Evolutionary conservation across 2,888 invertebrate species (phyloP).

Genomic region (Drosophila recens): DNA sequence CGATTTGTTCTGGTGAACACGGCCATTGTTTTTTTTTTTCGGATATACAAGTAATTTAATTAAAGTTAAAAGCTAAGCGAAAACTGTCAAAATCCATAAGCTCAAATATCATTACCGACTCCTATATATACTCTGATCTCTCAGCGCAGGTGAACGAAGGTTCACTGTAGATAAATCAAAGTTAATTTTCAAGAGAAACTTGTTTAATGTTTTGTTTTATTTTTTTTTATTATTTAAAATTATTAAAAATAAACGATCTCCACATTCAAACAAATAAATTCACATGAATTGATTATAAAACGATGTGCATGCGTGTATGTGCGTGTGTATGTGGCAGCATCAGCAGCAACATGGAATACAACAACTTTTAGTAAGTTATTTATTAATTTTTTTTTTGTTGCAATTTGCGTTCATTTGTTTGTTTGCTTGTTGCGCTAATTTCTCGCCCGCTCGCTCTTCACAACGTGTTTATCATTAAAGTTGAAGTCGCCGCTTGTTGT

Average conservation of each 20-base stretch:
- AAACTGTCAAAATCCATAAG: no score
- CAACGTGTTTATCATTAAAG: conserved; percentile 39
- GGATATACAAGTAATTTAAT: no score
- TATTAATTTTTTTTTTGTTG: conserved; percentile 50
- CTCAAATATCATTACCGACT: background rate
- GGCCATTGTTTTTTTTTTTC: no score
- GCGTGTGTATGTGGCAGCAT: conserved; percentile 87
- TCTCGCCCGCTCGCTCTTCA: conserved; percentile 39
- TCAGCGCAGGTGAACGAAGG: background rate
- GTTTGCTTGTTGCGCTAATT: conserved; percentile 71
- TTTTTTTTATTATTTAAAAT: conserved; percentile 1
- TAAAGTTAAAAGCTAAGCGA: no score
- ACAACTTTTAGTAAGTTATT: conserved; percentile 94
- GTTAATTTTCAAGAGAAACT: conserved; percentile 4
- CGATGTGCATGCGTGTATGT: conserved; percentile 46
- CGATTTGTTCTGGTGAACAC: no score
- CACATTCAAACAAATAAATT: conserved; percentile 19
- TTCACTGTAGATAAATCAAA: conserved; percentile 1
- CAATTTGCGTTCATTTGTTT: conserved; percentile 57
- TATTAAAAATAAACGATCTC: conserved; percentile 33
- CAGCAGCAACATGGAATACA: conserved; percentile 96
- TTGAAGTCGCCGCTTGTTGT: conserved; percentile 52
- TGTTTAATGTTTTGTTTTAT: conserved; percentile 9
- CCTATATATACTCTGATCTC: background rate
- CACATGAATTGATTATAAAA: conserved; percentile 36